Base-by-base conservation (phyloP, 2,888 invertebrate genomes). In the Oscheius sp. region DNA sequence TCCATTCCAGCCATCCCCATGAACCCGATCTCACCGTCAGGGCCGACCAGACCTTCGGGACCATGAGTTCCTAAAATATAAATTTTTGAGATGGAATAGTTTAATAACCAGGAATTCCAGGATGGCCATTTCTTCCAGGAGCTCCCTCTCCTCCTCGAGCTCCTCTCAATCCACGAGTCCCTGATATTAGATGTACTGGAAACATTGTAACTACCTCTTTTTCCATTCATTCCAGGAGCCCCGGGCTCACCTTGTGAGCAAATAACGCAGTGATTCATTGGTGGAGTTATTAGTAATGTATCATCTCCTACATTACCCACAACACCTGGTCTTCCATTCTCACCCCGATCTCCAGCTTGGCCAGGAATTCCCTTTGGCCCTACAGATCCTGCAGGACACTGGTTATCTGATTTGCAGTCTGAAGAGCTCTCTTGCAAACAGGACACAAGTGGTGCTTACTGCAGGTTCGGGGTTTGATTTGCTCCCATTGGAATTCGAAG, bases 351-450 rank as follows among this genome's bases (percentile, higher is more conserved):
- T 7, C 81, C 81, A 42, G 75, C 74, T 11, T 75, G 60, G 10
- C 81, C 81, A 7, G 53, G 70, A 11, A 21, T 10, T 29, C 78
- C 78, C 11, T 72, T 78, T 21, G 78, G 77, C 9, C 81, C 81
- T 0, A 78, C 53, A 53, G 79, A 78, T 0, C 81, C 81, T 9
- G 75, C 72, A 9, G 81, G 81, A n/a, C 81, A 81, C 13, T 78
- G 77, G 55, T 78, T 76, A 47, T 57, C 55, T 33, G 74, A 33
- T 55, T 78, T 76, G 63, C 81, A 81, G 60, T 78, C 81, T 81
- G 72, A 50, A 74, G 10, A 48, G 21, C 9, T 1, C 13, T 11
- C 9, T 51, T 68, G 68, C 11, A 21, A 11, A 11, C 50, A 48
- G 21, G 42, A 33, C 51, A 33, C 53, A 66, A 33, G 9, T 63